Percentiles rank a stretch among this genome's conserved stretches.
Conservation (phyloP, 2,888 invertebrate genomes). For the Pyrocoelia pectoralis region DNA sequence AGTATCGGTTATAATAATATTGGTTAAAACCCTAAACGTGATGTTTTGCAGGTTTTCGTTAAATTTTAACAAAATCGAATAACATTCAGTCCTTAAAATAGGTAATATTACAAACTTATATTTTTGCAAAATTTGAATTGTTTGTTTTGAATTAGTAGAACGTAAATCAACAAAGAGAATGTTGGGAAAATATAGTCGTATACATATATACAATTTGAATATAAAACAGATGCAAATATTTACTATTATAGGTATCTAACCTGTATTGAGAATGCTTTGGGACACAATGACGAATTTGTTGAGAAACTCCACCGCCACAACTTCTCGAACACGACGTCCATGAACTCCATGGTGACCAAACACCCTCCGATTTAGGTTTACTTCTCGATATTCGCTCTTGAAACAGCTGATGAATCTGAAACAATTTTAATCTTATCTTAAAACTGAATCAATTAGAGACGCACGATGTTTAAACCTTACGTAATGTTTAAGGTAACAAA, state of each 20-base stretch:
- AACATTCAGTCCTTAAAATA: too few relatives aligned
- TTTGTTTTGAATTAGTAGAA: too few relatives aligned
- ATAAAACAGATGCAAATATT: slow-evolving; percentile 14
- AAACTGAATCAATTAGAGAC: too few relatives aligned
- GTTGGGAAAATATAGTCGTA: neutral
- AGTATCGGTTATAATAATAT: too few relatives aligned
- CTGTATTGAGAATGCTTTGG: slow-evolving; percentile 60
- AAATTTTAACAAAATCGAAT: too few relatives aligned
- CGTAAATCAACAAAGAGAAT: too few relatives aligned
- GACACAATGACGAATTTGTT: slow-evolving; percentile 75
- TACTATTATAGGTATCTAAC: slow-evolving; percentile 17
- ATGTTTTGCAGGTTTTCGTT: too few relatives aligned
- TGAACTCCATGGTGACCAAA: slow-evolving; percentile 76
- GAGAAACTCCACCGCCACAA: slow-evolving; percentile 79
- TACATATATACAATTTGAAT: slow-evolving; percentile 11
- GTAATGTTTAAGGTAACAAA: too few relatives aligned
- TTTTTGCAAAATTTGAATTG: too few relatives aligned
- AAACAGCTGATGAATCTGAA: slow-evolving; percentile 56
- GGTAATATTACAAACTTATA: too few relatives aligned
- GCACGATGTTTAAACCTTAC: neutral
- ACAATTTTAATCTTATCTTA: slow-evolving; percentile 19
- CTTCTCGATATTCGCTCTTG: slow-evolving; percentile 52
- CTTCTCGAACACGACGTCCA: slow-evolving; percentile 79
- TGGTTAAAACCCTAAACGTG: too few relatives aligned
- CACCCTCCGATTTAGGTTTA: slow-evolving; percentile 54